Base-by-base conservation (phyloP, 1,140 invertebrate genomes). In the Aphidius gifuensis region DNA sequence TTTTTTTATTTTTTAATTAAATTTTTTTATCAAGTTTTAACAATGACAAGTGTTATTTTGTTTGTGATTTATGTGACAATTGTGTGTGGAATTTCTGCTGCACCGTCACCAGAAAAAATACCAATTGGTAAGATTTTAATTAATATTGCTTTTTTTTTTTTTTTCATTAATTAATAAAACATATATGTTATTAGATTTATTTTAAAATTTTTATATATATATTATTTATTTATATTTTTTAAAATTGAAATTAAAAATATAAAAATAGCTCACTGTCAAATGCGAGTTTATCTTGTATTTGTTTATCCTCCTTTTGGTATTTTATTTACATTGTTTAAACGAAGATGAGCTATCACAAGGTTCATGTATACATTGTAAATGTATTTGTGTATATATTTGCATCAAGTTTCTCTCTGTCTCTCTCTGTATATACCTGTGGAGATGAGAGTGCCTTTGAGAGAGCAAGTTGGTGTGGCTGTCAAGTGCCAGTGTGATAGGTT, bases 51-150 rank as follows among this genome's bases (percentile, higher is more conserved):
- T 51, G 53, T 54, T 44, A 42, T 40, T 16, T 43, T 61, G 50
- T 23, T 67, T 53, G 40, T 62, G 47, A 51, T 61, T 49, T n/a
- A 54, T 23, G 61, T 62, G 61, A 63, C 61, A 45, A 53, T 62
- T 62, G 62, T 67, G 58, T 60, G 60, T 62, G 56, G 49, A 60
- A 64, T 64, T 67, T 54, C 72, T 4, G 66, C 65, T 8, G 66
- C 66, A 48, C 68, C 23, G 4, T 32, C 70, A 5, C 67, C 73
- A 40, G 77, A 79, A 54, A 78, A 75, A 68, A 79, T 81, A 53
- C 66, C 70, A 60, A 79, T 81, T 63, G 79, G 79, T 80, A 71
- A 80, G 78, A 73, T 49, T 39, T 23, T 21, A 38, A 16, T 16
- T 16, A 16, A 16, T 16, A 16, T 16, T 16, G n/a, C n/a, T 55